A percentile compares a stretch with the other conserved stretches of the same genome.
These are phyloP conservation scores for Passer domesticus DNA, from an alignment of 2,113 vertebrate species.

Conservation along the genomic window DNA sequence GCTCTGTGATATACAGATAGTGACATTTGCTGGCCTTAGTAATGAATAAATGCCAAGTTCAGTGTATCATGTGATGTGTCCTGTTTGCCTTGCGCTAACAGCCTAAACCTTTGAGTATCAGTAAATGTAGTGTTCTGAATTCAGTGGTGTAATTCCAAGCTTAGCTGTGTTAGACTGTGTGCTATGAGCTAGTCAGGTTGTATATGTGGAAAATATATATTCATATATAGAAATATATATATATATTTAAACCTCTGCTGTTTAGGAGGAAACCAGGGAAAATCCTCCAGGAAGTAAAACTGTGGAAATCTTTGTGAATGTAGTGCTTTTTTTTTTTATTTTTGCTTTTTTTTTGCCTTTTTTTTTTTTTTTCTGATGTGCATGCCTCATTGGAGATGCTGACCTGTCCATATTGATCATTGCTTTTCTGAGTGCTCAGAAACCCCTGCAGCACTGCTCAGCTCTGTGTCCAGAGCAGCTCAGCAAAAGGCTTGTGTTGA, in stretches of 20 bases:
- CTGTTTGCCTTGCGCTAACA: constrained; percentile 55
- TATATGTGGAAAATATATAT: constrained; percentile 56
- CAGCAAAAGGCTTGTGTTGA: not conserved
- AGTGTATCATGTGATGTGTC: constrained; percentile 55
- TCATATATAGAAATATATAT: constrained; percentile 50
- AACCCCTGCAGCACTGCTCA: not conserved
- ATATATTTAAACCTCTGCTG: constrained; percentile 14
- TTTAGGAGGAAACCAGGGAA: constrained; percentile 51
- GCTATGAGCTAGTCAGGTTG: constrained; percentile 69
- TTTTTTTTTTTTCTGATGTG: not conserved
- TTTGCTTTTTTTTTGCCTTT: too few relatives aligned
- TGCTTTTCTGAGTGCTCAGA: constrained; percentile 10
- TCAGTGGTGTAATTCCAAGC: constrained; percentile 61
- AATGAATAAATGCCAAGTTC: constrained; percentile 47
- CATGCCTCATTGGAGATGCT: constrained; percentile 8
- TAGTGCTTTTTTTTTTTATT: not conserved
- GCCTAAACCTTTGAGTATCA: constrained; percentile 51
- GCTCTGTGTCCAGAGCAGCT: not conserved
- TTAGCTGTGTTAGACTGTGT: constrained; percentile 67
- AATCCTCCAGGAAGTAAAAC: constrained; percentile 63
- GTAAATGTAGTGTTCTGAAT: constrained; percentile 57
- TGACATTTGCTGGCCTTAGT: constrained; percentile 53
- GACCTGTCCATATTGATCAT: not conserved
- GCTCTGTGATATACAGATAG: constrained; percentile 39
- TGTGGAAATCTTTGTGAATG: constrained; percentile 51